Evolutionary conservation across 2,797 vertebrate species (phyloP).

Genomic region (Amblyraja radiata): DNA sequence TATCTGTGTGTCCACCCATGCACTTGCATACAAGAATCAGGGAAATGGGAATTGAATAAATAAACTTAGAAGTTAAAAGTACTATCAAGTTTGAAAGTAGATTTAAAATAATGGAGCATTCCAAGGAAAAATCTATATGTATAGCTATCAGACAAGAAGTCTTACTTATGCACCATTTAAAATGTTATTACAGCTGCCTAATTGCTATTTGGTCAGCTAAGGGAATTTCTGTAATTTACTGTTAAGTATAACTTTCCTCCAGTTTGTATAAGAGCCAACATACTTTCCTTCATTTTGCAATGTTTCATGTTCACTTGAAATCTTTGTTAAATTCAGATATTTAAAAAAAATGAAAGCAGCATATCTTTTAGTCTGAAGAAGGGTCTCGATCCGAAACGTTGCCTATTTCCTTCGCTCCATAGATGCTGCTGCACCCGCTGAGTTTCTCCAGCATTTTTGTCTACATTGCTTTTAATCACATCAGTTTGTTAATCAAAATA

Average conservation of each 20-base stretch:
- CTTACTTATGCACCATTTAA: not conserved
- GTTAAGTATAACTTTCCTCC: not conserved
- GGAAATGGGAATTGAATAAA: conserved; percentile 10
- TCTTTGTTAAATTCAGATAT: not conserved
- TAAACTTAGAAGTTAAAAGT: conserved; percentile 16
- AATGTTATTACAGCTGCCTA: conserved; percentile 7
- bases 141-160: not conserved
- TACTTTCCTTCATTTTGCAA: not conserved
- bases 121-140: conserved; percentile 6
- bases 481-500: not conserved
- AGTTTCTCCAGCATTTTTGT: too few relatives aligned
- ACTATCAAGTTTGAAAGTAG: not conserved
- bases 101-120: conserved; percentile 25
- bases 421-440: too few relatives aligned
- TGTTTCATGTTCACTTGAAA: not conserved
- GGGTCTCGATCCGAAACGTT: too few relatives aligned
- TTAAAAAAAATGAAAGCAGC: not conserved
- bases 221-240: not conserved
- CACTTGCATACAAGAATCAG: not conserved
- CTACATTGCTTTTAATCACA: not conserved
- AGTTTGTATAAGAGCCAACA: not conserved
- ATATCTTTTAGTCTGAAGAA: not conserved
- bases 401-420: too few relatives aligned
- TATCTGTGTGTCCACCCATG: not conserved
- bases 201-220: not conserved